phyloP scores from a whole-genome alignment of 2,888 invertebrate genomes.

The Monoplex corrugatus region DNA sequence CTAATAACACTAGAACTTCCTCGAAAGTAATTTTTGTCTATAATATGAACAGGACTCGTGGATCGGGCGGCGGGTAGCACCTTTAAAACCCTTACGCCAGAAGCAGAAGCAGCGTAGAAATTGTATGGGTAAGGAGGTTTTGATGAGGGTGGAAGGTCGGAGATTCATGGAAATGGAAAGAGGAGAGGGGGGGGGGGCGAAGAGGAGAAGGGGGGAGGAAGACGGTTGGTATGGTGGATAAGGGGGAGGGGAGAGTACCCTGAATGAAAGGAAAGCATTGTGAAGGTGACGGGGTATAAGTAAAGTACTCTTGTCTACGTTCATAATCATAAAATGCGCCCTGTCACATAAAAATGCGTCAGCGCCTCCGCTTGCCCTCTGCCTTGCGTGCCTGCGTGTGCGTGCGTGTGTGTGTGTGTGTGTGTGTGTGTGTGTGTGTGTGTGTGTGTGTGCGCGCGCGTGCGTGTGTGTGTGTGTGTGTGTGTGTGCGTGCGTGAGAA shows the following conservation, averaged over 20 bases:
- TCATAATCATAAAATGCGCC: neutral
- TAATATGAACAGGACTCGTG: too few species aligned
- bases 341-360: neutral
- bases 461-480: constrained; percentile 16
- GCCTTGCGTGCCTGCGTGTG: too few species aligned
- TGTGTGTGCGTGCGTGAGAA: too few species aligned
- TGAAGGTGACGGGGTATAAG: neutral
- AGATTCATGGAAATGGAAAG: neutral
- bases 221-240: neutral
- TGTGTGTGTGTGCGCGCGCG: constrained; percentile 22
- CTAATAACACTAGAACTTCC: too few species aligned
- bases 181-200: neutral
- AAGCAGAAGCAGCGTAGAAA: too few species aligned
- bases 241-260: neutral
- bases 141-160: too few species aligned
- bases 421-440: constrained; percentile 21
- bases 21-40: too few species aligned
- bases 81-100: too few species aligned
- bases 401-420: constrained; percentile 21
- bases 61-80: too few species aligned
- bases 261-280: neutral
- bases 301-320: neutral
- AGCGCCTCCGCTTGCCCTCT: neutral
- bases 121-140: too few species aligned
- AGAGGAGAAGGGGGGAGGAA: neutral